Evolutionary conservation across 2,113 vertebrate species (phyloP), one percentile per base, ranked within the genome.

Genomic region (Camelus bactrianus): DNA sequence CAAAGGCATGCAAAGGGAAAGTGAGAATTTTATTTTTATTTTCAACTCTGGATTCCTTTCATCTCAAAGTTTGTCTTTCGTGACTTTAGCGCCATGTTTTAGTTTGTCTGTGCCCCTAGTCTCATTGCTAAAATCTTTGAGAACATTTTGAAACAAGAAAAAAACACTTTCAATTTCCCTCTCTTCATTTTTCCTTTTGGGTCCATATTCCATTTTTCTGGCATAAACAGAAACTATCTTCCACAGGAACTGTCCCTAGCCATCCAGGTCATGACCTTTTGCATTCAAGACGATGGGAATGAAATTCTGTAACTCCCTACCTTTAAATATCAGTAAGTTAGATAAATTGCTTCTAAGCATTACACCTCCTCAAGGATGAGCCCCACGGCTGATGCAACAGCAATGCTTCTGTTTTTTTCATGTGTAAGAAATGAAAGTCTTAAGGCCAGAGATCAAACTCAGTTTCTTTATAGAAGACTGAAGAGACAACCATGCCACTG

Each of bases 21-120:
- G 56, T 13, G 26, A 92, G 67, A 80, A 79, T 50, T 88, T 89
- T 73, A 52, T 76, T 94, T 97, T 95, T 92, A 95, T 95, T 97
- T 97, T 89, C 22, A 77, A 84, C n/a, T 69, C 82, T 42, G 76
- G 14, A n/a, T 67, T 54, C 48, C 52, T 84, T 96, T 89, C 48
- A 96, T 81, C 0, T 2, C n/a, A 82, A 93, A 95, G 38, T 97
- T 88, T 92, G 60, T 62, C 58, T 94, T 86, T 89, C 52, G 83
- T 77, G 58, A 86, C 15, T 28, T 94, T 35, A 60, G 26, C 16
- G 91, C 12, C 7, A 19, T n/a, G 67, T 46, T 94, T 93, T 70
- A 88, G 81, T 91, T 75, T 15, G 81, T 90, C 91, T 80, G 73
- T 65, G 46, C 9, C 32, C 35, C n/a, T 32, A 9, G 1, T 54